Evolutionary conservation across 2,113 vertebrate genomes (phyloP).

Genomic region (Erythrocercus mccallii): DNA sequence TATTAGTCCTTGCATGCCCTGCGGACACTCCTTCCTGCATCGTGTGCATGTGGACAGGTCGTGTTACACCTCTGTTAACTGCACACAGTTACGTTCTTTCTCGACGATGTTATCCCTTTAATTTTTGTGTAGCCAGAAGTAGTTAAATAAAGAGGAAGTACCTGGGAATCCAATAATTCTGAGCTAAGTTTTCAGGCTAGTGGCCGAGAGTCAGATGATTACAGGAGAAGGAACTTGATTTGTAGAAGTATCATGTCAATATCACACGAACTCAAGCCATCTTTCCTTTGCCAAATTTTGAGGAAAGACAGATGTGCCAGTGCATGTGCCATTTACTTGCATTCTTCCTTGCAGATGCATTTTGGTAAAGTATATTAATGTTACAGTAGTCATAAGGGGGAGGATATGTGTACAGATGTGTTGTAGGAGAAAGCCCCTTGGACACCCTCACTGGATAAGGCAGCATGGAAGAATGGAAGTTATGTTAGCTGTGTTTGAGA

Average conservation of each 20-base stretch:
- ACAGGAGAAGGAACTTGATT: background rate
- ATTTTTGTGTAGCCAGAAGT: background rate
- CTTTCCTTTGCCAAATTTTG: background rate
- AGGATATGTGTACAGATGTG: background rate
- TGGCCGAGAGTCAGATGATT: background rate
- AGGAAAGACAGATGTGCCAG: background rate
- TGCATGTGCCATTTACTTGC: background rate
- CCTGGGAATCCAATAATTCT: background rate
- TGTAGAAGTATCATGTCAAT: background rate
- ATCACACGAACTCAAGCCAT: background rate
- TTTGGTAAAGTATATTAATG: background rate
- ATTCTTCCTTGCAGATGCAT: accelerated
- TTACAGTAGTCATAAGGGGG: background rate
- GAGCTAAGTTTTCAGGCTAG: background rate
- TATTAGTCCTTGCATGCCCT: background rate
- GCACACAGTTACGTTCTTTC: accelerated
- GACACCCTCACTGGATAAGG: background rate
- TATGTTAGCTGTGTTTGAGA: background rate
- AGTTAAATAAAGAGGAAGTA: background rate
- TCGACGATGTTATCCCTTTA: background rate
- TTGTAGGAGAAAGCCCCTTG: background rate
- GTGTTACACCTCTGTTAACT: accelerated
- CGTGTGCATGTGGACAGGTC: accelerated
- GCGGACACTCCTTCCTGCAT: background rate
- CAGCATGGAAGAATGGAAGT: background rate